Percentiles rank a stretch among this genome's conserved stretches.
Conservation (phyloP, 2,888 invertebrate species). For the Auanema sp. region DNA sequence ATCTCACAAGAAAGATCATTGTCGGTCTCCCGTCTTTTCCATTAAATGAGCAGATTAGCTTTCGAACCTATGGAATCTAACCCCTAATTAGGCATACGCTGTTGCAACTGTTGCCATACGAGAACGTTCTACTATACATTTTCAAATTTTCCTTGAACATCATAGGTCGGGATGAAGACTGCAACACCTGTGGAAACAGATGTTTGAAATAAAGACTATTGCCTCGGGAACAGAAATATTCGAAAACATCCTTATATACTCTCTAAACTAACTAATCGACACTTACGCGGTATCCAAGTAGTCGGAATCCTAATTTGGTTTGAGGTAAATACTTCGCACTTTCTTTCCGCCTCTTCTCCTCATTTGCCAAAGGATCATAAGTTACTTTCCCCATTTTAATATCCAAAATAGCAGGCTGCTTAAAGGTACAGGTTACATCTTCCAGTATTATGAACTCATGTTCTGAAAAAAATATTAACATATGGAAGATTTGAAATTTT, state of each 20-base stretch:
- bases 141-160: too few relatives aligned
- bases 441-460: conserved; percentile 54
- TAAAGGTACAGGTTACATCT: conserved; percentile 46
- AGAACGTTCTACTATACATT: too few relatives aligned
- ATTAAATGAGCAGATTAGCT: not conserved
- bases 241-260: not conserved
- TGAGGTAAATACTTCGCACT: conserved; percentile 54
- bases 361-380: conserved; percentile 54
- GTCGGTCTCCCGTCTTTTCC: too few relatives aligned
- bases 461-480: conserved; percentile 26
- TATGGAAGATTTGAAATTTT: too few relatives aligned
- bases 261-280: not conserved
- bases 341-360: conserved; percentile 49
- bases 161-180: too few relatives aligned
- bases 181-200: conserved; percentile 5
- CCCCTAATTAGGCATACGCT: conserved; percentile 8
- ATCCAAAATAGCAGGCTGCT: conserved; percentile 42
- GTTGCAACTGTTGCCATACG: conserved; percentile 1
- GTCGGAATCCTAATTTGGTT: conserved; percentile 50
- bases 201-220: conserved; percentile 5
- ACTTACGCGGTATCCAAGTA: conserved; percentile 58
- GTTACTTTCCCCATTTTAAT: conserved; percentile 57
- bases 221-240: conserved; percentile 2
- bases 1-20: conserved; percentile 4
- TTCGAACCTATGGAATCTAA: conserved; percentile 2